phyloP scores from a whole-genome alignment of 2,888 invertebrate species.

The Leptopilina drosophilae region DNA sequence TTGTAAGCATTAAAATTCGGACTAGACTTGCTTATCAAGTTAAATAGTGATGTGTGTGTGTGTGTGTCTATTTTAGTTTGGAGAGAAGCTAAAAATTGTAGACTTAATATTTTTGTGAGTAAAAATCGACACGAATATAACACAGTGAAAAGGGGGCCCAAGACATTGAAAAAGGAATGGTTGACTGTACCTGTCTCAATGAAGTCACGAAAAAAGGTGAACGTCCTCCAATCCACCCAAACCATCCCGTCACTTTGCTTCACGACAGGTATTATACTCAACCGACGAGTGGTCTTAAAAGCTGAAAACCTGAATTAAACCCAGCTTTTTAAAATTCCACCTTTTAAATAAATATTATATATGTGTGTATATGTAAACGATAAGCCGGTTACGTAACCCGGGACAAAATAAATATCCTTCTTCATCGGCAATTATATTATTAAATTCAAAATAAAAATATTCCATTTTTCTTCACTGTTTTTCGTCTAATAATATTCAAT shows the following conservation, averaged over 20 bases:
- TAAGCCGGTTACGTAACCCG: no score
- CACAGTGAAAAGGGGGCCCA: constrained; percentile 31
- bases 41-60: no score
- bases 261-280: constrained; percentile 48
- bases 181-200: constrained; percentile 63
- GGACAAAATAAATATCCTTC: no score
- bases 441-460: no score
- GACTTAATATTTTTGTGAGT: constrained; percentile 29
- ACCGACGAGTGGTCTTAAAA: constrained; percentile 1
- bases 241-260: constrained; percentile 66
- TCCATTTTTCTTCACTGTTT: no score
- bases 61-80: no score
- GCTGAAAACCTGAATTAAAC: constrained; percentile 16
- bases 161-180: constrained; percentile 46
- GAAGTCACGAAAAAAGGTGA: constrained; percentile 76
- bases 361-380: background rate
- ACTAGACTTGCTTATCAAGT: no score
- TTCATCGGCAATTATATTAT: no score
- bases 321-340: background rate
- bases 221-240: constrained; percentile 72
- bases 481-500: no score
- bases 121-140: no score
- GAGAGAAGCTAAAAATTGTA: constrained; percentile 36
- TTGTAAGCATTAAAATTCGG: background rate
- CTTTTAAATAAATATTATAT: background rate